Base-by-base conservation (phyloP, 1,140 invertebrate species). In the Nymphalis io region DNA sequence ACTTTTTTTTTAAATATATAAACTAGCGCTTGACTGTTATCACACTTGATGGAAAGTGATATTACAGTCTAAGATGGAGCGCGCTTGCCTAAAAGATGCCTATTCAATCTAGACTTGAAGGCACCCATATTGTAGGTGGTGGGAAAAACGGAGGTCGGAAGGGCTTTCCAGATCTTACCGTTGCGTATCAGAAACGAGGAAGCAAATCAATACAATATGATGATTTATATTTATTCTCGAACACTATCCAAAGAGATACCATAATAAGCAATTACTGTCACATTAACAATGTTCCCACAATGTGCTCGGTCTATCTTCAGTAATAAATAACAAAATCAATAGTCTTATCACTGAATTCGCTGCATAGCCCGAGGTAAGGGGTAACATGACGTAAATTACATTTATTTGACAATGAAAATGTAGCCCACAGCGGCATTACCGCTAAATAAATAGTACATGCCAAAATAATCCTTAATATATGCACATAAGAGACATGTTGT, bases 371-470 rank as follows among this genome's bases (percentile, higher is more conserved):
- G 64, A 70, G 71, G 53, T 66, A 66, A 73, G 55, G 40, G 67
- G 70, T 63, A 71, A 73, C 72, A 65, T 53, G 53, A 64, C 65
- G 72, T 76, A 74, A 76, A 73, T 76, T 76, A 70, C 70, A 71
- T 76, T 71, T 76, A 76, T 74, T 71, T 76, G 72, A 71, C 68
- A 76, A 73, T 71, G 60, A 73, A 76, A 73, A 57, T 57, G 58
- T 71, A 64, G 67, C 64, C 64, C 40, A 23, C 42, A 46, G 65
- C 38, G 68, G 59, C 51, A 61, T 68, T 67, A 42, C 44, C 65
- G 55, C 60, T 55, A 55, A 55, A 64, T 60, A 51, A 64, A 66
- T 62, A 38, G 27, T 18, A 42, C 23, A 70, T 6, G 42, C 53
- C 3, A 61, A 63, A 58, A 60, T 59, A 69, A 42, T 11, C 62